These are phyloP conservation scores for Ciconia maguari DNA, from an alignment of 2,113 vertebrate genomes.

Conservation along the genomic window DNA sequence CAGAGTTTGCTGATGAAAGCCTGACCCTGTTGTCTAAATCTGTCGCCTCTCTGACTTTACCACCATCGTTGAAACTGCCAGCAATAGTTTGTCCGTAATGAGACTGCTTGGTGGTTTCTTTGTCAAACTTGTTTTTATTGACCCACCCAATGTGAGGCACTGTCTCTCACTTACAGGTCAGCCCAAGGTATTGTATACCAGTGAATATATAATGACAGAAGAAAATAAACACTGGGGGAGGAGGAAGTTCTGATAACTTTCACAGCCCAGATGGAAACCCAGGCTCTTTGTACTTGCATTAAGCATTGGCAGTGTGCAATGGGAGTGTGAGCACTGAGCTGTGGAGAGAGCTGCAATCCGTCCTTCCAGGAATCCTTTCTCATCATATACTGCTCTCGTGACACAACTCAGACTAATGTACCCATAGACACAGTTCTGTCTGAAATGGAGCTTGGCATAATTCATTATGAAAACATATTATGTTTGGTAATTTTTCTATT, in stretches of 20 bases:
- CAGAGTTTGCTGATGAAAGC: constrained; percentile 38
- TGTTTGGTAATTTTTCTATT: neutral
- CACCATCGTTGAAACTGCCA: neutral
- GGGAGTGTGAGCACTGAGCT: neutral
- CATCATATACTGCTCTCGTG: neutral
- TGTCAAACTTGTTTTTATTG: constrained; percentile 49
- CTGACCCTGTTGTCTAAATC: constrained; percentile 2
- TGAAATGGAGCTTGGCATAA: neutral
- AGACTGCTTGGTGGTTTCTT: neutral
- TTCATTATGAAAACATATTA: neutral
- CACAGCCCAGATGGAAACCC: neutral
- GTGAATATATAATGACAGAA: constrained; percentile 41
- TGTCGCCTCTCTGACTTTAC: constrained; percentile 9
- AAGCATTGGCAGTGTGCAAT: neutral
- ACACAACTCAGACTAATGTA: neutral
- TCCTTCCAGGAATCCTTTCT: neutral
- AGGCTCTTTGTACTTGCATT: neutral
- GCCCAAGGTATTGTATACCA: constrained; percentile 23
- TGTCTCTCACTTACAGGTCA: neutral
- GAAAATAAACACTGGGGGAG: constrained; percentile 51
- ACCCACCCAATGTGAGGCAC: neutral
- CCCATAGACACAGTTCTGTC: neutral
- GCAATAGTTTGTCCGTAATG: neutral
- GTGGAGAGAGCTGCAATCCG: neutral
- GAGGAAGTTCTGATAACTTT: constrained; percentile 42